These are phyloP conservation scores for Adineta ricciae DNA, from an alignment of 2,888 invertebrate genomes.

Conservation along the genomic window DNA sequence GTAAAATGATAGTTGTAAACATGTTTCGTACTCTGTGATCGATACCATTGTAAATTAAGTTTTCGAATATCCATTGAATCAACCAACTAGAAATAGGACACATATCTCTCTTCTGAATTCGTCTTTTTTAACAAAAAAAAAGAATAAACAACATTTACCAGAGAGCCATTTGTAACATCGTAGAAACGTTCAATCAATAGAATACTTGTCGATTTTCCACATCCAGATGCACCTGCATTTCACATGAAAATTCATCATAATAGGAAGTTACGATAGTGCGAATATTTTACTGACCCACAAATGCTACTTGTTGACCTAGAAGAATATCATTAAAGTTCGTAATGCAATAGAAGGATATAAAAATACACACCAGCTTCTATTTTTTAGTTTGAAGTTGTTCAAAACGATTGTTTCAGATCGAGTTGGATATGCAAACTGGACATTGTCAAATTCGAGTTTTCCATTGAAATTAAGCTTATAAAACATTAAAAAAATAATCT, in stretches of 20 bases:
- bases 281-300: too few species aligned
- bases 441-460: constrained; percentile 44
- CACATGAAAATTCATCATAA: too few species aligned
- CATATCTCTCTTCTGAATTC: too few species aligned
- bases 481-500: too few species aligned
- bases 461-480: constrained; percentile 26
- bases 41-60: constrained; percentile 28
- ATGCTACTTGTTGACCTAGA: constrained; percentile 28
- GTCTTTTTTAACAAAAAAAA: not conserved
- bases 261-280: too few species aligned
- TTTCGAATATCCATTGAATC: constrained; percentile 10
- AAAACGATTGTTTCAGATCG: constrained; percentile 42
- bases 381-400: not conserved
- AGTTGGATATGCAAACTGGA: constrained; percentile 48
- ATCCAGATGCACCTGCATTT: constrained; percentile 23
- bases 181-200: constrained; percentile 30
- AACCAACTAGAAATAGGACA: not conserved
- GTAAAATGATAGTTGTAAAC: not conserved
- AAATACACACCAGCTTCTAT: not conserved
- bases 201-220: constrained; percentile 32
- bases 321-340: not conserved
- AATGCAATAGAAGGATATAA: not conserved
- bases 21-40: constrained; percentile 14
- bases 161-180: constrained; percentile 6
- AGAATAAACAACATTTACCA: not conserved